Conservation (phyloP, 2,888 invertebrate genomes). For the Marasmarcha lunaedactyla region DNA sequence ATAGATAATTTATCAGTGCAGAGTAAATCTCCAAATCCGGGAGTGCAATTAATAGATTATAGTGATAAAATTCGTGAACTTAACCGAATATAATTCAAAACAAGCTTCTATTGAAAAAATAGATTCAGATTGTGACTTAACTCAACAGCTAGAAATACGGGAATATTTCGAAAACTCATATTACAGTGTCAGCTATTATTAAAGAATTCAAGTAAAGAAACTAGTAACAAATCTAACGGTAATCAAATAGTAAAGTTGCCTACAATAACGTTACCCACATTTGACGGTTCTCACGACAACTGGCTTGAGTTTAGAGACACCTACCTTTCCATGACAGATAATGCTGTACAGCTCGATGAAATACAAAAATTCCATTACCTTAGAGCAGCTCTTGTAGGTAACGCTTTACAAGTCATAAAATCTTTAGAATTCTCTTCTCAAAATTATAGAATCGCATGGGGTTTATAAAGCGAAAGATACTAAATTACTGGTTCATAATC, state of each 20-base stretch:
- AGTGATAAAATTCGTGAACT: neutral
- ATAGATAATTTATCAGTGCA: neutral
- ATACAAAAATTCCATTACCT: conserved; percentile 14
- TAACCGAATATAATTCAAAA: neutral
- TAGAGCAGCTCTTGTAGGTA: conserved; percentile 9
- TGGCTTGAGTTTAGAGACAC: conserved; percentile 11
- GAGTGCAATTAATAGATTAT: neutral
- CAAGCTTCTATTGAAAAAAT: conserved; percentile 2
- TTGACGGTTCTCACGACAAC: conserved; percentile 8
- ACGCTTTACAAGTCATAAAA: conserved; percentile 11
- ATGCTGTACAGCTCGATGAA: conserved; percentile 3
- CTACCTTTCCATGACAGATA: conserved; percentile 10
- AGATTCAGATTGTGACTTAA: conserved; percentile 1
- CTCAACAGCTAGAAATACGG: conserved; percentile 3
- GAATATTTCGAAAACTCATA: conserved; percentile 4
- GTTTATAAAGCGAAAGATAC: conserved; percentile 9
- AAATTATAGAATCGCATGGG: conserved; percentile 13
- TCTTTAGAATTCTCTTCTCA: conserved; percentile 12
- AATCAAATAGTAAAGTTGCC: conserved; percentile 5
- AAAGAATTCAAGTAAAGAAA: conserved; percentile 1
- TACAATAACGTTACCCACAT: conserved; percentile 4
- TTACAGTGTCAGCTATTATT: conserved; percentile 1
- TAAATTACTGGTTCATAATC: conserved; percentile 10
- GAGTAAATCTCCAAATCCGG: neutral
- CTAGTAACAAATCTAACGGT: conserved; percentile 4